A percentile compares a stretch with the other conserved stretches of the same genome.
Conservation (phyloP, 2,888 invertebrate species). For the Hyles lineata region DNA sequence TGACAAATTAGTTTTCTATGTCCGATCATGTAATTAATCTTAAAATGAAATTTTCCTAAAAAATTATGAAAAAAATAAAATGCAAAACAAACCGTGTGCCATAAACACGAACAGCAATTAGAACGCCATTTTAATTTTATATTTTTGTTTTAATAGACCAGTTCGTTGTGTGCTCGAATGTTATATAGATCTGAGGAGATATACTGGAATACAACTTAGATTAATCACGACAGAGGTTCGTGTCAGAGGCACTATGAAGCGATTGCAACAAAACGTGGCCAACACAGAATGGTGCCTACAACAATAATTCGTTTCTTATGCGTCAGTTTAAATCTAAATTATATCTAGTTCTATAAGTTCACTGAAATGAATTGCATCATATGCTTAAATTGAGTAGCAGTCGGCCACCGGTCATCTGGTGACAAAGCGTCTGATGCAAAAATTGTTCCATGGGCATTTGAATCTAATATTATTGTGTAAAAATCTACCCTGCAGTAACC, state of each 20-base stretch:
- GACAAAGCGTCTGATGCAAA: slow-evolving; percentile 54
- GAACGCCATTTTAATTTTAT: no score
- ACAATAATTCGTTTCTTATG: slow-evolving; percentile 73
- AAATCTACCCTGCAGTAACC: slow-evolving; percentile 17
- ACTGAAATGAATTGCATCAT: slow-evolving; percentile 48
- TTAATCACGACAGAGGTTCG: not conserved
- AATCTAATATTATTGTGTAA: slow-evolving; percentile 8
- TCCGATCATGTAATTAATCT: no score
- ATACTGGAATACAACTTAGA: no score
- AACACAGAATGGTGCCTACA: slow-evolving; percentile 18
- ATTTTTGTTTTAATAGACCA: no score
- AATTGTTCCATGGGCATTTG: slow-evolving; percentile 46
- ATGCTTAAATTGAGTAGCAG: slow-evolving; percentile 48
- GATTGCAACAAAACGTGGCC: not conserved
- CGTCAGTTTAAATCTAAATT: slow-evolving; percentile 50
- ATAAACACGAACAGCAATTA: no score
- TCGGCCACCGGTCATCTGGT: slow-evolving; percentile 67
- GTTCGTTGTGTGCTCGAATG: no score
- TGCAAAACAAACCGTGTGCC: no score
- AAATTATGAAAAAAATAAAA: no score
- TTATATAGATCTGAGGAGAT: no score
- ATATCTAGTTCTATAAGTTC: slow-evolving; percentile 44
- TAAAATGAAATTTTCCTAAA: no score
- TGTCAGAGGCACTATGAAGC: not conserved
- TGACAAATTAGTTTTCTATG: not conserved